Evolutionary conservation across 2,113 vertebrate genomes (phyloP), one percentile per base, ranked within the genome.

Genomic region (Burhinus bistriatus): DNA sequence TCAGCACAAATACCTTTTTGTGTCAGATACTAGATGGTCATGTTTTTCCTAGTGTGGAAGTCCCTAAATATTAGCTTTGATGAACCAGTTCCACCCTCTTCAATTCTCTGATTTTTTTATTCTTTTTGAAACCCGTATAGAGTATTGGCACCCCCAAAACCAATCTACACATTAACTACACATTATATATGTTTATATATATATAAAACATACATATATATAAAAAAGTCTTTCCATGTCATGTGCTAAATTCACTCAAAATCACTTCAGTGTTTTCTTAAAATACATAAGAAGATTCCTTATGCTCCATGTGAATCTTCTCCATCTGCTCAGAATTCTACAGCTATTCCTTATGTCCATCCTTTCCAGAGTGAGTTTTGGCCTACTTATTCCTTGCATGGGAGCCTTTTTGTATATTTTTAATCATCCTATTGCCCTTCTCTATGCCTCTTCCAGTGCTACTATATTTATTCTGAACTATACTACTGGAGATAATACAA

Each of bases 1-100:
- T 57, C 51, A 54, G 10, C 18, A 75, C 32, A 69, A 36, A 64
- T 8, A 45, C 0, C 0, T 14, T 58, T 80, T 45, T 47, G 21
- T 27, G 58, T 38, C 2, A 3, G 9, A 12, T 38, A 40, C 9
- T 2, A 9, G 12, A 81, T 9, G 2, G 51, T 40, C 70, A 83
- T 3, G 5, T 45, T 89, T 83, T 45, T 40, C 55, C 42, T 54
- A 25, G 12, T 9, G 8, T 23, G 8, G 8, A 54, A 62, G 5
- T 54, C 23, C 20, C 27, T n/a, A 36, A 69, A 14, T 30, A 68
- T 11, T 3, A 55, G 25, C 45, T 87, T 55, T 40, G 25, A 52
- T 78, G 17, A 88, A 69, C 12, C 16, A 64, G 44, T 52, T 55
- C 19, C 25, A 65, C 17, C 8, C 47, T 65, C 20, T 66, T 22